Evolutionary conservation across 2,888 invertebrate species (phyloP), one percentile per base, ranked within the genome.

Genomic region (Trissoscelio sp.): DNA sequence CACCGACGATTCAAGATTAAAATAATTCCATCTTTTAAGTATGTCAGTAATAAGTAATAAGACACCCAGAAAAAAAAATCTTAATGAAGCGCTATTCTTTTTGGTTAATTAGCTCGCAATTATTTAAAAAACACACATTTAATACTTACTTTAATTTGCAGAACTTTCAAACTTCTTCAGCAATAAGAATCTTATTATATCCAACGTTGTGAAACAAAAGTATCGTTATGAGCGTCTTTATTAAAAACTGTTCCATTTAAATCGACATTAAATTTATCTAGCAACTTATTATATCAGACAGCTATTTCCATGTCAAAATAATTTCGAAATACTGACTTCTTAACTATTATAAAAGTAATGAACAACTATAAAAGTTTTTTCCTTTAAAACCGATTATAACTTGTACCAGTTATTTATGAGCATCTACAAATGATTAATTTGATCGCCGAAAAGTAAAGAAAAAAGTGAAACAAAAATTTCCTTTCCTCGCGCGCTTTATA

Each of bases 401-500:
- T 62, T 44, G 78, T 48, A 31, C 28, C 39, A 20, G 28, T 78
- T 69, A 70, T 70, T 70, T 70, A 64, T 39, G 39, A 37, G 4
- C 28, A 55, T 55, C 57, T 22, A 20, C 57, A 44, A 24, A 5
- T 37, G 67, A 72, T 73, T 67, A 79, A 79, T 67, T 67, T 34
- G 31, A 79, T 72, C 53, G 57, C 2, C 46, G 11, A 64, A 62
- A 79, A 62, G 7, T 3, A 51, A 20, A 31, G 37, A 62, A 37
- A 55, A 55, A 31, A 2, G 28, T 0, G 11, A 5, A 37, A 42
- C 51, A 20, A 24, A 16, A 46, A 7, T 14, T 22, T 3, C 20
- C 7, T 42, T 18, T 28, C 3, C 18, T 14, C 57, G 11, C 24
- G 24, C 31, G n/a, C 14, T 58, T 53, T 5, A n/a, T 18, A 22